These are phyloP conservation scores for Noctua pronuba DNA, from an alignment of 2,888 invertebrate genomes.

Conservation along the genomic window DNA sequence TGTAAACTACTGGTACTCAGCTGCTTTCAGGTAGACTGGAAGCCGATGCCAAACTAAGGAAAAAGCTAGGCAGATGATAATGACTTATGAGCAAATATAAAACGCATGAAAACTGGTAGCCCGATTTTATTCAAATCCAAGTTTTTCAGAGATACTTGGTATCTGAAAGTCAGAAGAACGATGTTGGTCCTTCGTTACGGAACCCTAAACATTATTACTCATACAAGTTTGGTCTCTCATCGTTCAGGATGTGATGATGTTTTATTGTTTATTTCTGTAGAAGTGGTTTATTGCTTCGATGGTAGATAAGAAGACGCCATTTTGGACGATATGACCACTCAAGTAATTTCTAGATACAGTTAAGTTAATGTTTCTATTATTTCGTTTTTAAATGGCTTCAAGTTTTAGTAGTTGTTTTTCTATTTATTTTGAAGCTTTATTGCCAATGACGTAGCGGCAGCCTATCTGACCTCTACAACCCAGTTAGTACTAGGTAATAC, in stretches of 20 bases:
- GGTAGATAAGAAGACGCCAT: constrained; percentile 58
- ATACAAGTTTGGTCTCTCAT: constrained; percentile 62
- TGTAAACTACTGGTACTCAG: too few relatives aligned
- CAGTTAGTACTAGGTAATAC: too few relatives aligned
- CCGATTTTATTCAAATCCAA: background rate
- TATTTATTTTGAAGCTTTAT: background rate
- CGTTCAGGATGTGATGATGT: constrained; percentile 53
- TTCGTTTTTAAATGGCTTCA: background rate
- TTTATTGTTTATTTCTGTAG: constrained; percentile 64
- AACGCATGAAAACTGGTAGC: too few relatives aligned
- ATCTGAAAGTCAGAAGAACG: background rate
- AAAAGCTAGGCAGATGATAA: too few relatives aligned
- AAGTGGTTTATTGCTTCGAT: constrained; percentile 56
- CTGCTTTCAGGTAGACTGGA: too few relatives aligned
- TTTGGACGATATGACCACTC: constrained; percentile 28
- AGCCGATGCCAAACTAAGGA: too few relatives aligned
- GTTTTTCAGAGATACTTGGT: background rate
- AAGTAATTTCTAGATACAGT: constrained; percentile 14
- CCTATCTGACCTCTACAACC: too few relatives aligned
- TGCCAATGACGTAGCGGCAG: background rate
- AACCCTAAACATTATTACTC: constrained; percentile 43
- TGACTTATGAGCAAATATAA: too few relatives aligned
- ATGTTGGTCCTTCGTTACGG: background rate
- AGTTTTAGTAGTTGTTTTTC: background rate
- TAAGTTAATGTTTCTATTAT: constrained; percentile 19